Base-by-base conservation (phyloP, 2,113 vertebrate genomes). In the Boleophthalmus pectinirostris region DNA sequence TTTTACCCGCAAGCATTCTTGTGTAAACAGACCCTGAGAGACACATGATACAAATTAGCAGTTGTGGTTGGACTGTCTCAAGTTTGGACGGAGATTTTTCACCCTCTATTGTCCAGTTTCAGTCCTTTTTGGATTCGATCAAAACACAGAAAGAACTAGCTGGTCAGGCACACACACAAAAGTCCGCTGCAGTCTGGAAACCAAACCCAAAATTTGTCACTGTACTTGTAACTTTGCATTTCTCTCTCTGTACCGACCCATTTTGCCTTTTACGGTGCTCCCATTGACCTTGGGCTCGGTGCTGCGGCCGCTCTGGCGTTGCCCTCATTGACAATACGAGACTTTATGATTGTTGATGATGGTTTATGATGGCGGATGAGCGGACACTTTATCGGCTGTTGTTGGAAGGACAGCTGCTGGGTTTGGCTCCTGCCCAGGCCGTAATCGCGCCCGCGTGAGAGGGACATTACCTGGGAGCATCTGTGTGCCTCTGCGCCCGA, bases 401-500 rank as follows among this genome's bases (percentile, higher is more conserved):
- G 81, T 86, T 87, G 88, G 88, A 83, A 61, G 85, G 90, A 89
- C 93, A 94, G 91, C 90, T 94, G 93, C 89, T 88, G 88, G 69
- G 78, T 81, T 92, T 92, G 91, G 92, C 90, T 85, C 80, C 80
- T 88, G 86, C 91, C 91, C 90, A 92, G 88, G 78, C 73, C 70
- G 81, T 89, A 89, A 93, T 90, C 87, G 85, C 80, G 38, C 58
- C 67, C 25, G 85, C 75, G 79, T 70, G 82, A 87, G 85, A 47
- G 82, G 79, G 83, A 87, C 86, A 91, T 91, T 92, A 93, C 92
- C 91, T 92, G 91, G 71, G 76, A 90, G 87, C 88, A 92, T 86
- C 90, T 92, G 91, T 84, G 73, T 46, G 80, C 74, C 2, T 15
- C 81, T 38, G 56, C 63, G 77, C 49, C 73, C 80, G 56, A 79